A percentile compares a stretch with the other conserved stretches of the same genome.
phyloP scores from a whole-genome alignment of 2,113 vertebrate genomes.

The Hylia prasina region DNA sequence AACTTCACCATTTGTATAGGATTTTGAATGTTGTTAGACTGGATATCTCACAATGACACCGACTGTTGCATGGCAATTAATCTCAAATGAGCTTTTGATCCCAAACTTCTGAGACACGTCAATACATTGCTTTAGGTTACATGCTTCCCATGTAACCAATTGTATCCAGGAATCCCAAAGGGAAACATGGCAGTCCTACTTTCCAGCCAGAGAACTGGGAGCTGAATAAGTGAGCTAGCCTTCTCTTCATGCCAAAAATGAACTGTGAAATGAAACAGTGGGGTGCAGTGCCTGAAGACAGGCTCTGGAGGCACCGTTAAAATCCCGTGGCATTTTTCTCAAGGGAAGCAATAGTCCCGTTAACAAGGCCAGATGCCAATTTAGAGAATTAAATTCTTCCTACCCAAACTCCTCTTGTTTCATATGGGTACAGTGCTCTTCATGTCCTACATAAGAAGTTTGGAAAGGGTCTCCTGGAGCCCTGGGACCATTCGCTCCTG shows the following conservation, averaged over 20 bases:
- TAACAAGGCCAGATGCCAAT: constrained; percentile 41
- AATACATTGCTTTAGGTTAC: not conserved
- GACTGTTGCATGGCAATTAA: not conserved
- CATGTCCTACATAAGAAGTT: not conserved
- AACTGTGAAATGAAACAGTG: constrained; percentile 34
- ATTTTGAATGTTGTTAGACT: not conserved
- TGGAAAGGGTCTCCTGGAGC: constrained; percentile 4
- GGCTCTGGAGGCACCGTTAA: not conserved
- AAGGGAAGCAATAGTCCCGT: not conserved
- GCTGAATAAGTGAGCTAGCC: not conserved
- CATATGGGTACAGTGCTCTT: not conserved
- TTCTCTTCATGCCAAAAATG: not conserved
- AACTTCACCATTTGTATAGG: not conserved
- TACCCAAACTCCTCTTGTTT: constrained; percentile 28
- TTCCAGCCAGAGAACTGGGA: not conserved
- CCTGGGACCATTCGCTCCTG: not conserved
- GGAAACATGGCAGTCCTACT: not conserved
- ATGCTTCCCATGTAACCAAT: not conserved
- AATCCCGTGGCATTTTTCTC: not conserved
- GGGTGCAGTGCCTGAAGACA: constrained; percentile 25
- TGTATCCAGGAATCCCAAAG: not conserved
- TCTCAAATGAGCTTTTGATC: not conserved
- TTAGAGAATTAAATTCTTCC: constrained; percentile 47
- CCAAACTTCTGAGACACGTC: not conserved
- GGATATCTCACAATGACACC: not conserved